Percentiles rank a stretch among this genome's conserved stretches.
Conservation (phyloP, 1,140 invertebrate genomes). For the Ceratosolen fusciceps region DNA sequence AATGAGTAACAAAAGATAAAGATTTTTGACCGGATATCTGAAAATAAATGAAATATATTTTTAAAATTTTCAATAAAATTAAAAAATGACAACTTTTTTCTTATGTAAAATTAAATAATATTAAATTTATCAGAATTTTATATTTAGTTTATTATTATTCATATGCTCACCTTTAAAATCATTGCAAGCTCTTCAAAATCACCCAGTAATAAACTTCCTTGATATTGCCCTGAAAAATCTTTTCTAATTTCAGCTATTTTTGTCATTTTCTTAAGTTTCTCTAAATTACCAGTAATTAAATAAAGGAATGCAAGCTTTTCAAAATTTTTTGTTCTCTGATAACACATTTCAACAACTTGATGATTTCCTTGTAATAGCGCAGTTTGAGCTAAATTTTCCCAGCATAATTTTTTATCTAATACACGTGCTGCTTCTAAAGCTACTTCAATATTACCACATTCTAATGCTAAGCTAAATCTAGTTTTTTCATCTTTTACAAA, state of each 20-base stretch:
- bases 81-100: too few relatives aligned
- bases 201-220: conserved; percentile 92
- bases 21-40: conserved; percentile 77
- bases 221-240: conserved; percentile 96
- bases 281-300: conserved; percentile 97
- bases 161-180: conserved; percentile 83
- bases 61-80: too few relatives aligned
- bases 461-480: conserved; percentile 93
- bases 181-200: conserved; percentile 92
- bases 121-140: too few relatives aligned
- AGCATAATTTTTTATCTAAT: conserved; percentile 94
- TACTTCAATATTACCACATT: conserved; percentile 99
- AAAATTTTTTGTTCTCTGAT: conserved; percentile 99
- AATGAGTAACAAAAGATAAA: conserved; percentile 93
- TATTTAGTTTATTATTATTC: too few relatives aligned
- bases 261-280: conserved; percentile 98
- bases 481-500: conserved; percentile 99
- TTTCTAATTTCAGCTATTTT: conserved; percentile 98
- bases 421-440: conserved; percentile 93
- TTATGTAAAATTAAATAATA: too few relatives aligned
- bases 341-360: conserved; percentile 98
- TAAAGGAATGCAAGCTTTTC: conserved; percentile 99
- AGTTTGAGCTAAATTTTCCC: conserved; percentile 96
- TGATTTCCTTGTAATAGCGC: conserved; percentile 96
- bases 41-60: too few relatives aligned